Percentiles rank a stretch among this genome's conserved stretches.
Conservation (phyloP, 2,888 invertebrate species). For the Oscheius sp. region DNA sequence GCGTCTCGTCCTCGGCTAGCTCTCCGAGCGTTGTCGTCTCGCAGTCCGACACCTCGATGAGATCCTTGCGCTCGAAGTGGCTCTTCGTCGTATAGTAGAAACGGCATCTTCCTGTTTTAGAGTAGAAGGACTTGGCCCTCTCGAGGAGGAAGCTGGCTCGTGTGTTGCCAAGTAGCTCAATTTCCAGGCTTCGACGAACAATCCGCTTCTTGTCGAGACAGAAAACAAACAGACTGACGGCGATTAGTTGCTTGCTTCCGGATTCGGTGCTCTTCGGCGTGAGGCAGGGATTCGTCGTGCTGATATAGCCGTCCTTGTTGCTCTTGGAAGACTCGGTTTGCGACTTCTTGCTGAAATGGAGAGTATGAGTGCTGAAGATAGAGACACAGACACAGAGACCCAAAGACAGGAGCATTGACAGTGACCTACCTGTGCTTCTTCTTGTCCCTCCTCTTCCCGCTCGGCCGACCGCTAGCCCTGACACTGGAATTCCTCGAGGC, state of each 20-base stretch:
- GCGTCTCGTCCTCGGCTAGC: no score
- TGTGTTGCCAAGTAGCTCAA: background rate
- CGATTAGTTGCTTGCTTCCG: slow-evolving; percentile 23
- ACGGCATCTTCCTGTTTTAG: no score
- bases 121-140: no score
- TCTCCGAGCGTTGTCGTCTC: no score
- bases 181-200: slow-evolving; percentile 24
- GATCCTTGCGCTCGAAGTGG: no score
- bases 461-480: no score
- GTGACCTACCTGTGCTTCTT: slow-evolving; percentile 1
- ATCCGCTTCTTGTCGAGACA: background rate
- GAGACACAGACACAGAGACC: background rate
- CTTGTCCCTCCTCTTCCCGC: no score
- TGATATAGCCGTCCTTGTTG: slow-evolving; percentile 41
- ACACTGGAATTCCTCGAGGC: no score
- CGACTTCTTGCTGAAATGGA: background rate
- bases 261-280: slow-evolving; percentile 38
- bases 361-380: background rate
- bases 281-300: slow-evolving; percentile 36
- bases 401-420: background rate
- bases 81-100: no score
- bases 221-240: slow-evolving; percentile 2
- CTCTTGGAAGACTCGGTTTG: slow-evolving; percentile 38
- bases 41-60: no score
- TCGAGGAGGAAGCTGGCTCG: background rate